A percentile compares a stretch with the other conserved stretches of the same genome.
Evolutionary conservation across 2,113 vertebrate species (phyloP).

Genomic region (Thryonomys swinderianus): DNA sequence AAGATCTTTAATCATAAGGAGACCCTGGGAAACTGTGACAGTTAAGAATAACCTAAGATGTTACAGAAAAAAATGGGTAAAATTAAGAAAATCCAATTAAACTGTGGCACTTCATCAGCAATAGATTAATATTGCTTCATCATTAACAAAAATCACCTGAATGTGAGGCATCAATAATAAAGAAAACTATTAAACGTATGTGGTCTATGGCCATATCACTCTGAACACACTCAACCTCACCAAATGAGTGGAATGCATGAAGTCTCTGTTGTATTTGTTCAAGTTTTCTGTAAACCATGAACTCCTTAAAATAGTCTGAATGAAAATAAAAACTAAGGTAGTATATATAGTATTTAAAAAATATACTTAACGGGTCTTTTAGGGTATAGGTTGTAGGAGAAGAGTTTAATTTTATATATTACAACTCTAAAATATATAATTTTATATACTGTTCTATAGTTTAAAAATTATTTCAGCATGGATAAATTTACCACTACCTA

Average conservation of each 20-base stretch:
- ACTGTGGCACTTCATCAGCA: background rate
- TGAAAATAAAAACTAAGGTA: background rate
- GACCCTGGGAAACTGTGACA: background rate
- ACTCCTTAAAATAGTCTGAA: background rate
- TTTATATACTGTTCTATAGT: background rate
- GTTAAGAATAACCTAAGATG: background rate
- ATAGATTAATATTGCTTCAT: background rate
- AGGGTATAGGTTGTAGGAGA: background rate
- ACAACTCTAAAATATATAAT: background rate
- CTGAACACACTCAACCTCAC: too few relatives aligned
- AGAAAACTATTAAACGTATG: background rate
- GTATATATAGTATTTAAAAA: background rate
- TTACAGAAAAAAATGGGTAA: background rate
- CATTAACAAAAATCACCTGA: background rate
- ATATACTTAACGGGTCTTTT: background rate
- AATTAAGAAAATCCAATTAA: background rate
- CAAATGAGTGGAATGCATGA: background rate
- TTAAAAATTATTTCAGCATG: background rate
- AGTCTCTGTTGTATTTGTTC: background rate
- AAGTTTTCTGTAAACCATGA: background rate
- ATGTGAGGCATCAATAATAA: background rate
- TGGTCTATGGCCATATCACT: too few relatives aligned
- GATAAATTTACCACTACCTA: background rate
- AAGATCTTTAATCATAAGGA: too few relatives aligned
- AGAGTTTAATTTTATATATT: background rate